Evolutionary conservation across 2,797 vertebrate species (phyloP).

Genomic region (Esox masquinongy): DNA sequence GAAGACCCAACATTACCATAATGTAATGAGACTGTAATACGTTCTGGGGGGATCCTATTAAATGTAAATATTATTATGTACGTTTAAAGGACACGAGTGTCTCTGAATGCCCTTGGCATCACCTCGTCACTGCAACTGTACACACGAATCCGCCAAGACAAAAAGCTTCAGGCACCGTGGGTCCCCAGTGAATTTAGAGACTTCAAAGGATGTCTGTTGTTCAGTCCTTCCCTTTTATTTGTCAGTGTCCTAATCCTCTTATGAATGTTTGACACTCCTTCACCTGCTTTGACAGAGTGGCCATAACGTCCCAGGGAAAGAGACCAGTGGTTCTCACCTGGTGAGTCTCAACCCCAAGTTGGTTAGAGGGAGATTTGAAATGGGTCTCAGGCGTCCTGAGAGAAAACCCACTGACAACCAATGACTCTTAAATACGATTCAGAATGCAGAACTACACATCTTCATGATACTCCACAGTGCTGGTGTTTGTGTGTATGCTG

Average conservation of each 20-base stretch:
- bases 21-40: not conserved
- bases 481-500: no score
- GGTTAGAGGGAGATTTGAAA: no score
- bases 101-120: not conserved
- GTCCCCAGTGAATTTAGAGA: not conserved
- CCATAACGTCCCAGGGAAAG: no score
- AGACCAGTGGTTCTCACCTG: no score
- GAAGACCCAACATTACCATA: not conserved
- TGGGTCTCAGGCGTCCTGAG: no score
- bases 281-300: not conserved
- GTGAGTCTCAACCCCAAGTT: no score
- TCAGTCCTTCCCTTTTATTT: not conserved
- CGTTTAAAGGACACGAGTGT: not conserved
- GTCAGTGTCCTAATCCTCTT: not conserved
- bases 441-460: no score
- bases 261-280: not conserved
- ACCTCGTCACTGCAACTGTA: not conserved
- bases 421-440: no score
- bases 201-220: not conserved
- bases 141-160: not conserved
- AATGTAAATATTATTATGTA: not conserved
- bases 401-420: no score
- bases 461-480: no score
- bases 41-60: not conserved
- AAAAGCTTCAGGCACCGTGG: not conserved